These are phyloP conservation scores for Oscheius onirici DNA, from an alignment of 2,888 invertebrate genomes.

Conservation along the genomic window DNA sequence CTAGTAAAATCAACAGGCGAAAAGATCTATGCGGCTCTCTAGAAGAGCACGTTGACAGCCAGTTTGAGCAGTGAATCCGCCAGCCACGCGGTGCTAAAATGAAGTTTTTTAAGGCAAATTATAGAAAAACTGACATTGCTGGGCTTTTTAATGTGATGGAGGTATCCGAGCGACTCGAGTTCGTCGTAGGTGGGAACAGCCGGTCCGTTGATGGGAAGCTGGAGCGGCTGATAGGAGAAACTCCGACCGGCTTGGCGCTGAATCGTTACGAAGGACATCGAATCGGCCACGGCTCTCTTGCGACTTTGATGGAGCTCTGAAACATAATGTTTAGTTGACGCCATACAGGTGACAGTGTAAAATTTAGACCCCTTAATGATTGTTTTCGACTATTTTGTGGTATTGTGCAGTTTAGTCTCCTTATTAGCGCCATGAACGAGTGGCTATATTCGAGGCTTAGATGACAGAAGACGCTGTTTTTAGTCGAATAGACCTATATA, in stretches of 20 bases:
- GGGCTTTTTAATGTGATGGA: slow-evolving; percentile 42
- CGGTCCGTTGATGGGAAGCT: slow-evolving; percentile 52
- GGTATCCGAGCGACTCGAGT: slow-evolving; percentile 45
- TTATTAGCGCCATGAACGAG: no score
- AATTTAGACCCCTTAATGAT: no score
- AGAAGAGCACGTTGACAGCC: slow-evolving; percentile 64
- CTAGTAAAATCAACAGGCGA: slow-evolving; percentile 12
- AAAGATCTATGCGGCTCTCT: slow-evolving; percentile 63
- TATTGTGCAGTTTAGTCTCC: no score
- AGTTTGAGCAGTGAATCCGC: slow-evolving; percentile 60
- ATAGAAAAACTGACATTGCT: slow-evolving; percentile 41
- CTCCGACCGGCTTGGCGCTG: slow-evolving; percentile 45
- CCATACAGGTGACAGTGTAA: no score
- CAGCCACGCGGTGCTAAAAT: slow-evolving; percentile 59
- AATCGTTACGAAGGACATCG: slow-evolving; percentile 48
- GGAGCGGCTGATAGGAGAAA: slow-evolving; percentile 43
- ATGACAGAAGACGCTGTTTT: no score
- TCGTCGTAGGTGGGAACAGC: slow-evolving; percentile 39
- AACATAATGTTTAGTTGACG: slow-evolving; percentile 23
- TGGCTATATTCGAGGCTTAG: no score
- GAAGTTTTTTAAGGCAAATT: no score
- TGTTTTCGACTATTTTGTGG: no score
- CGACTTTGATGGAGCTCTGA: slow-evolving; percentile 43
- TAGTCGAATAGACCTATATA: no score
- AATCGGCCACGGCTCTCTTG: slow-evolving; percentile 45